Evolutionary conservation across 2,797 vertebrate genomes (phyloP), one percentile per base, ranked within the genome.

Genomic region (Pempheris klunzingeri): DNA sequence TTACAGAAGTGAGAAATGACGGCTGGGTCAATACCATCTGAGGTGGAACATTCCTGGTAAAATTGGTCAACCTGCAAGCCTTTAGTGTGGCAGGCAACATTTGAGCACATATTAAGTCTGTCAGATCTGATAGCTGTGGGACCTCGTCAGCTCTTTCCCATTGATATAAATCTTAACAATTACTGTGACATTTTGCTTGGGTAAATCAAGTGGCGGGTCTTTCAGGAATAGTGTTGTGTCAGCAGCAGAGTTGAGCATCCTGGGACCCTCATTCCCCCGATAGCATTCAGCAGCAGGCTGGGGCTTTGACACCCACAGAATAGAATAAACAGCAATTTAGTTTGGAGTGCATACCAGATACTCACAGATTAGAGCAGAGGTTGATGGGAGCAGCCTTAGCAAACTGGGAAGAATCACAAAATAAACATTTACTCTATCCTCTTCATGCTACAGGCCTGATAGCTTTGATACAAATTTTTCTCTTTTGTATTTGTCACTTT

Each of bases 111-210:
- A 92, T 94, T 91, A 92, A 80, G 91, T 88, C 92, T 94, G 91
- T 94, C 92, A 92, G 91, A 94, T 94, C 94, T 94, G 93, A 94
- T 93, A 92, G 93, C 92, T 64, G 85, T 63, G 86, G 81, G 80
- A 90, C 92, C 90, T 90, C 77, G 90, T 95, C 94, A 95, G 94
- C 94, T 88, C 82, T 94, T 95, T 92, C 86, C 90, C 84, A 91
- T 94, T 94, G 94, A 94, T 94, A 95, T 92, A 94, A 94, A 95
- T 94, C 93, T 94, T 93, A 87, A 94, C 94, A 94, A 94, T 95
- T 93, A 93, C 92, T 52, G 88, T 89, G 90, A 90, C 92, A 93
- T 94, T 94, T 93, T 92, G 90, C 92, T 90, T 83, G 85, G 87
- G 77, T 85, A 94, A 94, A 94, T 94, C 92, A 93, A 87, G 91